Percentiles rank a stretch among this genome's conserved stretches.
These are phyloP conservation scores for Formica exsecta DNA, from an alignment of 1,140 invertebrate genomes.

Conservation along the genomic window DNA sequence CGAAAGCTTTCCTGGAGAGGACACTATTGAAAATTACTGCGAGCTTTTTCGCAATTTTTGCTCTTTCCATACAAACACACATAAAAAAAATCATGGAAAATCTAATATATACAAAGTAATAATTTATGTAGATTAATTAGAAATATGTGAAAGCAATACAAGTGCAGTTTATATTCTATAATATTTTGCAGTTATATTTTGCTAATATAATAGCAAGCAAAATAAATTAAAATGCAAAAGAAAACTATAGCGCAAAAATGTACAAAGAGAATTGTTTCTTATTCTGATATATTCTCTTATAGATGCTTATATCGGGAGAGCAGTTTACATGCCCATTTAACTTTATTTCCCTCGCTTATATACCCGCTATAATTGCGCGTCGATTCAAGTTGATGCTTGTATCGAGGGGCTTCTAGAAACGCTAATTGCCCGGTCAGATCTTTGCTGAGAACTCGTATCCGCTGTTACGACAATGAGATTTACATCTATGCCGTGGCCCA, in stretches of 20 bases:
- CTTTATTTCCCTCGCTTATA: constrained; percentile 13
- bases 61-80: background rate
- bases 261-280: background rate
- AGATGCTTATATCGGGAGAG: background rate
- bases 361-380: constrained; percentile 54
- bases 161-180: background rate
- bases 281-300: background rate
- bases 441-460: constrained; percentile 55
- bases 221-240: too few species aligned
- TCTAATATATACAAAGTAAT: background rate
- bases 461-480: constrained; percentile 74
- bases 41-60: background rate
- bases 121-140: background rate
- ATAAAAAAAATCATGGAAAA: background rate
- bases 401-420: constrained; percentile 74
- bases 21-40: constrained; percentile 8
- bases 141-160: background rate
- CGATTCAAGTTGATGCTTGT: constrained; percentile 74
- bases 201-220: background rate
- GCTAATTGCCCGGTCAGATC: constrained; percentile 77
- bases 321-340: constrained; percentile 6
- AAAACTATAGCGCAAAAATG: background rate
- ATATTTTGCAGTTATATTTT: background rate
- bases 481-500: constrained; percentile 69
- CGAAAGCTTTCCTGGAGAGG: constrained; percentile 54